A percentile compares a stretch with the other conserved stretches of the same genome.
phyloP scores from a whole-genome alignment of 2,113 vertebrate genomes.

The Lepidothrix coronata region DNA sequence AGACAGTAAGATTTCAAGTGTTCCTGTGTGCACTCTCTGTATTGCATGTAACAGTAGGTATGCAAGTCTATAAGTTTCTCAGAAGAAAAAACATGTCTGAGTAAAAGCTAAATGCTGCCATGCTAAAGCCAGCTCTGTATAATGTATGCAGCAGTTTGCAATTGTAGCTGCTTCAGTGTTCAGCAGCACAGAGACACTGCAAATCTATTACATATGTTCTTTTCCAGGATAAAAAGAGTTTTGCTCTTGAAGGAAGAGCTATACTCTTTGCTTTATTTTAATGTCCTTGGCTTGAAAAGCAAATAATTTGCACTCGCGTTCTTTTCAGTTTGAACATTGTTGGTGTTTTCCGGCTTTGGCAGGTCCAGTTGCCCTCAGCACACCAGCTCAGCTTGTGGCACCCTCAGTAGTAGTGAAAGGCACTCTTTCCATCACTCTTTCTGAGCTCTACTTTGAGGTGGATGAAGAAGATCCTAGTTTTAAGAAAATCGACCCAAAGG shows the following conservation, averaged over 20 bases:
- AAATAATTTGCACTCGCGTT: background rate
- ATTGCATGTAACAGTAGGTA: background rate
- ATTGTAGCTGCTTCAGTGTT: background rate
- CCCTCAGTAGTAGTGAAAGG: conserved; percentile 88
- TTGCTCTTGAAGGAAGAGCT: conserved; percentile 6
- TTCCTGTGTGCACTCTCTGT: background rate
- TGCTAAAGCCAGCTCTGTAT: background rate
- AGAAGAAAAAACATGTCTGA: background rate
- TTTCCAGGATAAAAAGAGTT: background rate
- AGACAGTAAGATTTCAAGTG: background rate
- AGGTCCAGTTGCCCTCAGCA: conserved; percentile 93
- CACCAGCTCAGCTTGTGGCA: conserved; percentile 90
- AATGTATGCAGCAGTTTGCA: conserved; percentile 27
- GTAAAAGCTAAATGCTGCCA: background rate
- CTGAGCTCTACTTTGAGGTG: conserved; percentile 97
- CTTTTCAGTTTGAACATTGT: background rate
- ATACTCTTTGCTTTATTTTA: background rate
- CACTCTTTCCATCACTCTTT: conserved; percentile 92
- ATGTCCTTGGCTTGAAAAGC: background rate
- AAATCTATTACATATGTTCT: conserved; percentile 61
- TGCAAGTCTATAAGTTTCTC: background rate
- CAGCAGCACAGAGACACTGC: background rate
- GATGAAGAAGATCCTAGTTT: conserved; percentile 95
- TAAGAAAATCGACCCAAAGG: conserved; percentile 96
- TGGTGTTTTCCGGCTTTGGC: conserved; percentile 52